phyloP scores from a whole-genome alignment of 2,797 vertebrate genomes.

The Epinephelus coioides region DNA sequence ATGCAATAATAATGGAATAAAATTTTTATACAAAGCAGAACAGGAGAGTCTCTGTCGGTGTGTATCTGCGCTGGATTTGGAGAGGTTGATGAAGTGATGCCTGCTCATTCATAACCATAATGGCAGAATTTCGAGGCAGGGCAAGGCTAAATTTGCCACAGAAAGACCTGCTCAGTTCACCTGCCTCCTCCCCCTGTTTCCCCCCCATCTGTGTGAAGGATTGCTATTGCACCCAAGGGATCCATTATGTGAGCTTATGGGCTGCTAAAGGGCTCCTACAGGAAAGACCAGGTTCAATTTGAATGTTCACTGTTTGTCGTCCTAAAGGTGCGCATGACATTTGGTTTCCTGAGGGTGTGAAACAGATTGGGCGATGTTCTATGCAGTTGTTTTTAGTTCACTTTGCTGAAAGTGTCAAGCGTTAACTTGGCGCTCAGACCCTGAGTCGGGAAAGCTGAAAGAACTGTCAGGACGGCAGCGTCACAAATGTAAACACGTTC shows the following conservation, averaged over 20 bases:
- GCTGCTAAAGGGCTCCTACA: constrained; percentile 41
- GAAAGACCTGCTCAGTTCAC: constrained; percentile 8
- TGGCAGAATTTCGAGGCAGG: constrained; percentile 35
- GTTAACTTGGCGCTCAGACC: constrained; percentile 29
- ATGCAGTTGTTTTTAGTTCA: constrained; percentile 27
- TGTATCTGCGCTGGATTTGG: not conserved
- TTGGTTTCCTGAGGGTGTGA: constrained; percentile 46
- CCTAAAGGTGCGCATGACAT: constrained; percentile 34
- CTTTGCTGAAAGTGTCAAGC: constrained; percentile 38
- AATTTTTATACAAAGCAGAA: constrained; percentile 26
- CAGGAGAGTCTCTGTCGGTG: not conserved
- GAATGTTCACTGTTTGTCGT: constrained; percentile 43
- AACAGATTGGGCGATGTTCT: constrained; percentile 29
- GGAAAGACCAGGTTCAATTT: constrained; percentile 43
- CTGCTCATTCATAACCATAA: constrained; percentile 54
- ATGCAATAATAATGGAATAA: constrained; percentile 11
- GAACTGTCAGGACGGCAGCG: constrained; percentile 38
- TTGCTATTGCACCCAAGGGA: constrained; percentile 48
- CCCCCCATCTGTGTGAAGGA: constrained; percentile 36
- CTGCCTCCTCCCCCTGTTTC: not conserved
- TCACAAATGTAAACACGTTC: constrained; percentile 25
- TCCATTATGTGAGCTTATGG: constrained; percentile 34
- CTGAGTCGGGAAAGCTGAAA: constrained; percentile 34
- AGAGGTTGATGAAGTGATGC: constrained; percentile 19
- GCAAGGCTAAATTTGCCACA: constrained; percentile 39